A percentile compares a stretch with the other conserved stretches of the same genome.
These are phyloP conservation scores for Labia minor DNA, from an alignment of 2,888 invertebrate species.

Conservation along the genomic window DNA sequence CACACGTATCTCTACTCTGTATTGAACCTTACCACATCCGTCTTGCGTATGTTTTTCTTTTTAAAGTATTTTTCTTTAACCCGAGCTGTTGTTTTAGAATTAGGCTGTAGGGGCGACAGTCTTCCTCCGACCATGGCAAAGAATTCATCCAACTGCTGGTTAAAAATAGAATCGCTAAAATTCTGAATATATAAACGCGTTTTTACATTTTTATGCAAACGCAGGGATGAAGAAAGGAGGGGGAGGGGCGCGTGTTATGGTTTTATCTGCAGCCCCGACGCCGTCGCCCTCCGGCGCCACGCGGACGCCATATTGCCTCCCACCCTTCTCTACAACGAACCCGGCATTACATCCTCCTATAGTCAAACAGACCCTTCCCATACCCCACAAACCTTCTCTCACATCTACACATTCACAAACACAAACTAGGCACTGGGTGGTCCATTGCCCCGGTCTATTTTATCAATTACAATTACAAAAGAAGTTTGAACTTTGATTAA, in stretches of 20 bases:
- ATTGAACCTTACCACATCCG: no score
- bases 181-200: conserved; percentile 13
- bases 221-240: not conserved
- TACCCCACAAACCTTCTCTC: no score
- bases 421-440: not conserved
- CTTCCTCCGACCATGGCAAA: not conserved
- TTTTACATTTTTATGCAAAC: conserved; percentile 13
- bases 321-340: not conserved
- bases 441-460: not conserved
- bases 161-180: conserved; percentile 13
- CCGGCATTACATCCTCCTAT: not conserved
- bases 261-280: conserved; percentile 4
- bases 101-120: not conserved
- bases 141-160: not conserved
- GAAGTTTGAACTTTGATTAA: no score
- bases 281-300: not conserved
- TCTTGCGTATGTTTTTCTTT: not conserved
- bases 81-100: not conserved
- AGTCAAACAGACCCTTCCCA: not conserved
- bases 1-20: no score
- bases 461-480: no score
- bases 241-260: not conserved
- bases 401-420: no score
- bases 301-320: not conserved
- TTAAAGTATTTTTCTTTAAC: not conserved